Conservation (phyloP, 2,888 invertebrate genomes). For the Noctua fimbriata region DNA sequence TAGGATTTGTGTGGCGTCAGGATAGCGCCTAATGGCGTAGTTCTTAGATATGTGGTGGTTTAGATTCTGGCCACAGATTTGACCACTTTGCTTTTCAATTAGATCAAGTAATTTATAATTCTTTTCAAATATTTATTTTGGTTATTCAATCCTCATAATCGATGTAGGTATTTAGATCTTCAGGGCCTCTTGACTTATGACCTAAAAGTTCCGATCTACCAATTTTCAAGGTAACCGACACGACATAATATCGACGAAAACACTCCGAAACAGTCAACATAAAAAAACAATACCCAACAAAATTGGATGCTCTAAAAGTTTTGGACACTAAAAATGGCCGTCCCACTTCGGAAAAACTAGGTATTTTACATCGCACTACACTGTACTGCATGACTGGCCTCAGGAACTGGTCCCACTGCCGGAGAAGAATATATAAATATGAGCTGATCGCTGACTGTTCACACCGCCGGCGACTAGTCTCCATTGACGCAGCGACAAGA, state of each 20-base stretch:
- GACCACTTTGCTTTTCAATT: background rate
- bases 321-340: conserved; percentile 41
- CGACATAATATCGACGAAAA: conserved; percentile 18
- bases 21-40: too few species aligned
- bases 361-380: conserved; percentile 58
- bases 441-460: too few species aligned
- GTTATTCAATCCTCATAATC: background rate
- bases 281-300: conserved; percentile 49
- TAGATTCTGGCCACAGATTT: background rate
- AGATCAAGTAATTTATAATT: background rate
- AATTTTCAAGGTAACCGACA: conserved; percentile 16
- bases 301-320: conserved; percentile 49
- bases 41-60: too few species aligned
- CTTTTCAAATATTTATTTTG: background rate
- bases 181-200: too few species aligned
- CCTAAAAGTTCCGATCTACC: background rate
- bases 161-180: background rate
- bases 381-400: conserved; percentile 3
- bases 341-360: conserved; percentile 50
- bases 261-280: conserved; percentile 20
- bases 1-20: background rate
- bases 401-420: background rate
- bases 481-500: background rate
- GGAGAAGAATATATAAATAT: background rate
- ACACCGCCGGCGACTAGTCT: background rate